Base-by-base conservation (phyloP, 2,113 vertebrate species). In the Channa maculata region DNA sequence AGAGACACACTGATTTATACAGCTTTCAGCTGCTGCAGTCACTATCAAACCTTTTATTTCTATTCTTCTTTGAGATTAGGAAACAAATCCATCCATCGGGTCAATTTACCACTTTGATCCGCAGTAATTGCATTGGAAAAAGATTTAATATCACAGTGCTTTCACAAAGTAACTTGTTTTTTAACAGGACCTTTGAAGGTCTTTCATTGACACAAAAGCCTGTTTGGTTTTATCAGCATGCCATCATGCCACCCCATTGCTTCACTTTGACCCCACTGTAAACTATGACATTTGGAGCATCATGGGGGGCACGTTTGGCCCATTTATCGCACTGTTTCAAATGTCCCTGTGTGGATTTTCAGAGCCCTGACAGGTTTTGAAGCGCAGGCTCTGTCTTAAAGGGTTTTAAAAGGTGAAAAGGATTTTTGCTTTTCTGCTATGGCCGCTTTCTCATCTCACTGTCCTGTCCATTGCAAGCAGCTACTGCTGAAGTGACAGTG, bases 261-360 rank as follows among this genome's bases (percentile, higher is more conserved):
- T 91, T 92, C 87, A 88, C 88, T 92, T 89, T 93, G 91, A 93
- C 93, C 93, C 90, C 86, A 77, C 83, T 80, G 85, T 93, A 91
- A 93, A 93, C 93, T 93, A 88, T 94, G 93, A 93, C 93, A 94
- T 92, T 91, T 86, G 80, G 89, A 90, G 88, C 89, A 85, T 88
- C 79, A 71, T 80, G 86, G 90, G 91, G 90, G 89, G 86, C 79
- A 82, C 83, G 84, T 92, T 87, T 88, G 84, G 82, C 88, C 89
- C 85, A 88, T 90, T 91, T 91, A 89, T 91, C 87, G 89, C 87
- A 86, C 89, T 88, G 90, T 85, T 90, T 90, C 89, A 89, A 92
- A 91, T 91, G 87, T 89, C 89, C 88, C 91, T 82, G 68, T 89
- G 88, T 87, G 88, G 88, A 88, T 87, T 91, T 92, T 78, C 74